Percentiles rank a stretch among this genome's conserved stretches.
Evolutionary conservation across 2,797 vertebrate genomes (phyloP).

Genomic region (Peromyscus melanophrys): DNA sequence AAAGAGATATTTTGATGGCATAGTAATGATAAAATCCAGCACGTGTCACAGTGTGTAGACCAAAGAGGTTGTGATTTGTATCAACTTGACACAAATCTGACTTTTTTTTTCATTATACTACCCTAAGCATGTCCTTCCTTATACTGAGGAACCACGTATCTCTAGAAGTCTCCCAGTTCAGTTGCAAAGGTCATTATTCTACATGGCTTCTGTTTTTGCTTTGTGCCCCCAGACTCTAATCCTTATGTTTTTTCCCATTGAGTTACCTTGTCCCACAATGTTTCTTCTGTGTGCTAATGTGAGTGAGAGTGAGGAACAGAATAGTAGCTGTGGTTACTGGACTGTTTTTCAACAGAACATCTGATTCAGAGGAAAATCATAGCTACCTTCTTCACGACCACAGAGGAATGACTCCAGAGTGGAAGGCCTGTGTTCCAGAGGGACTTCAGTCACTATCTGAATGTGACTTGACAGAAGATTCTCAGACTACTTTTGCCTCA

Average conservation of each 20-base stretch:
- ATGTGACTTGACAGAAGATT: not conserved
- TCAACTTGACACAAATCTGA: not conserved
- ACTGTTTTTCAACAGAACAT: not conserved
- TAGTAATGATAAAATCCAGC: slow-evolving; percentile 12
- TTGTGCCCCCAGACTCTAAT: not conserved
- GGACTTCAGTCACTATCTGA: not conserved
- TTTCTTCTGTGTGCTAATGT: not conserved
- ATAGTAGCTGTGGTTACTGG: not conserved
- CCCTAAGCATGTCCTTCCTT: not conserved
- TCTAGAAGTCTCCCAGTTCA: slow-evolving; percentile 29
- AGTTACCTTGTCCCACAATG: not conserved
- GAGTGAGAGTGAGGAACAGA: not conserved
- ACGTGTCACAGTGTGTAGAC: not conserved
- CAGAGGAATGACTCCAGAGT: not conserved
- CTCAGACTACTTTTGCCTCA: not conserved
- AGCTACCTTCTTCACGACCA: not conserved
- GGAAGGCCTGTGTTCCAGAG: not conserved
- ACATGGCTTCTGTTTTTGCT: slow-evolving; percentile 10
- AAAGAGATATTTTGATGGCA: slow-evolving; percentile 20
- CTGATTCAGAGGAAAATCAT: not conserved
- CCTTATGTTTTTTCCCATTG: not conserved
- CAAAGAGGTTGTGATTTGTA: not conserved
- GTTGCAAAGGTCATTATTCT: not conserved
- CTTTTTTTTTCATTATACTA: not conserved
- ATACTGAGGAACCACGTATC: not conserved